Percentiles rank a stretch among this genome's conserved stretches.
These are phyloP conservation scores for Fragariocoptes setiger DNA, from an alignment of 1,140 invertebrate genomes.

Conservation along the genomic window DNA sequence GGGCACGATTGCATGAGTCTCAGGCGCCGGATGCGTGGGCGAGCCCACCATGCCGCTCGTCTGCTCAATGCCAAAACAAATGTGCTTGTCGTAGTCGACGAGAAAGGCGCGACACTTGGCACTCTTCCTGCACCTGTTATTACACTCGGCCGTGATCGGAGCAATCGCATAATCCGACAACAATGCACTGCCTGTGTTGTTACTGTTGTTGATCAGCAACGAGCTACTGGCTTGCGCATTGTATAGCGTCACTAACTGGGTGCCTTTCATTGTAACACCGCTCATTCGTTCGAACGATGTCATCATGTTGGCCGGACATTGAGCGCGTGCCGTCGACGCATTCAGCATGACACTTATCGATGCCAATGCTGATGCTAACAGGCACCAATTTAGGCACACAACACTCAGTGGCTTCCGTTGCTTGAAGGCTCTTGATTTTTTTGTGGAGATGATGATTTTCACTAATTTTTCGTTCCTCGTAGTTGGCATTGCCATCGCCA, in stretches of 20 bases:
- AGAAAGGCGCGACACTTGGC: slow-evolving; percentile 11
- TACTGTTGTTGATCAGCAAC: neutral
- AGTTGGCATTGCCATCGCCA: too few species aligned
- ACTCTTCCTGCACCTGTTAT: slow-evolving; percentile 9
- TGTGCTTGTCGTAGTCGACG: slow-evolving; percentile 10
- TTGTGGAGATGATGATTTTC: too few species aligned
- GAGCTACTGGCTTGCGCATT: slow-evolving; percentile 4
- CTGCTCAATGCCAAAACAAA: slow-evolving; percentile 8
- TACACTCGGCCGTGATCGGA: slow-evolving; percentile 12
- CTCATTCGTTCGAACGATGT: slow-evolving; percentile 12
- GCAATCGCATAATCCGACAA: too few species aligned
- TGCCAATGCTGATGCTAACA: too few species aligned
- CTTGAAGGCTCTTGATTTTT: too few species aligned
- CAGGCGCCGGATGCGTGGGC: neutral
- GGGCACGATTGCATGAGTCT: neutral
- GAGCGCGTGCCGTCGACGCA: too few species aligned
- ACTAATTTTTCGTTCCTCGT: too few species aligned
- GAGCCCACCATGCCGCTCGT: slow-evolving; percentile 2
- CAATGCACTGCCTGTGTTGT: too few species aligned
- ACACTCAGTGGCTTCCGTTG: too few species aligned
- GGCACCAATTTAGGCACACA: too few species aligned
- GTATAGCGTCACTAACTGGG: slow-evolving; percentile 8
- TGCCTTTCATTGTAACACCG: slow-evolving; percentile 9
- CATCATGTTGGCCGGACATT: slow-evolving; percentile 10
- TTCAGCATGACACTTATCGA: too few species aligned